Conservation (phyloP, 1,140 invertebrate genomes). For the Orchestia grillus region DNA sequence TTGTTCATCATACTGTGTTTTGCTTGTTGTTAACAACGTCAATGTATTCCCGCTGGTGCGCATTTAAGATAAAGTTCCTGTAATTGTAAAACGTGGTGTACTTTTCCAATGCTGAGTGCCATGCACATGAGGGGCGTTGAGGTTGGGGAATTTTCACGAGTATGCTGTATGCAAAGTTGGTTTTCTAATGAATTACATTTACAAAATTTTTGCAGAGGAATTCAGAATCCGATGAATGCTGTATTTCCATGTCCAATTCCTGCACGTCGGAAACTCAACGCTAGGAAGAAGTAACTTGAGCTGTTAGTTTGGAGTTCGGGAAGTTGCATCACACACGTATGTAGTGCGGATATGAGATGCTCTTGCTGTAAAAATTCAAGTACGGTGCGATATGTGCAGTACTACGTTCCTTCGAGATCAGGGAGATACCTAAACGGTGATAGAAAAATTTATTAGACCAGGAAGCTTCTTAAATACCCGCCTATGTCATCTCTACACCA, state of each 20-base stretch:
- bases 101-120: background rate
- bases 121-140: background rate
- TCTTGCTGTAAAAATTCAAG: too few species aligned
- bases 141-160: background rate
- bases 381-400: too few species aligned
- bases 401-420: background rate
- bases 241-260: background rate
- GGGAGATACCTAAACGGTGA: background rate
- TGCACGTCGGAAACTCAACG: background rate
- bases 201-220: background rate
- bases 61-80: background rate
- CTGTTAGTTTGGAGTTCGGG: background rate
- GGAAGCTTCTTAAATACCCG: background rate
- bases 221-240: background rate
- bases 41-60: background rate
- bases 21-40: background rate
- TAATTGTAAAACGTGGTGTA: background rate
- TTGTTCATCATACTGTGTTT: background rate
- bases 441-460: background rate
- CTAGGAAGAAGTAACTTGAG: background rate
- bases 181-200: background rate
- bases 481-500: background rate
- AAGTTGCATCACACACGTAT: background rate
- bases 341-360: too few species aligned
- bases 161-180: background rate